Evolutionary conservation across 2,888 invertebrate genomes (phyloP).

Genomic region (Drosophila aldrichi): DNA sequence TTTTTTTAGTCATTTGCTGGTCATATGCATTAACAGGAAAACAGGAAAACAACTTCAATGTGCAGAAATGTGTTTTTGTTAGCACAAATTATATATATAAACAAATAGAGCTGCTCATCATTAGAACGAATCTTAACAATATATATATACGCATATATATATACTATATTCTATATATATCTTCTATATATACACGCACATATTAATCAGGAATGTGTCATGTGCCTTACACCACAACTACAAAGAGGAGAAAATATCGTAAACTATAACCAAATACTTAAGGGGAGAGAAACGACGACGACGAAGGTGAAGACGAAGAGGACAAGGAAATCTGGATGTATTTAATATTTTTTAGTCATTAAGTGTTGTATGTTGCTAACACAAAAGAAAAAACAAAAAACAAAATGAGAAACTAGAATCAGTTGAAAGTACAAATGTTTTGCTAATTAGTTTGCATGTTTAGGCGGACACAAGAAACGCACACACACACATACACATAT

Average conservation of each 20-base stretch:
- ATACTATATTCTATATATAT: conserved; percentile 25
- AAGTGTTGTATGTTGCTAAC: conserved; percentile 73
- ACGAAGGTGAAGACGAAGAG: neutral
- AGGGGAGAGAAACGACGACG: conserved; percentile 21
- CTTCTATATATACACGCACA: conserved; percentile 60
- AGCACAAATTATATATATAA: conserved; percentile 10
- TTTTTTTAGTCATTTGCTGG: conserved; percentile 77
- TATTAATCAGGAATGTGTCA: conserved; percentile 80
- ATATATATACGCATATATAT: neutral
- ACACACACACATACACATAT: conserved; percentile 30
- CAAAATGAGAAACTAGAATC: conserved; percentile 8
- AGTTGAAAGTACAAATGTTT: conserved; percentile 74
- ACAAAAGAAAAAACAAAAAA: conserved; percentile 7
- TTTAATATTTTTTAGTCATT: conserved; percentile 73
- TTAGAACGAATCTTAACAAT: conserved; percentile 7
- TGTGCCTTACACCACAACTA: conserved; percentile 65
- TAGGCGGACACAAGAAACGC: conserved; percentile 58
- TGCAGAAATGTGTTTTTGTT: conserved; percentile 10
- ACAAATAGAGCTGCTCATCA: conserved; percentile 10
- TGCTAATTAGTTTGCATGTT: conserved; percentile 68
- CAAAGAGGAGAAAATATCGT: conserved; percentile 27
- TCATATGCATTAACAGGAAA: conserved; percentile 59
- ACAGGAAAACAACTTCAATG: conserved; percentile 15
- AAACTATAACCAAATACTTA: conserved; percentile 68
- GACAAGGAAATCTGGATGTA: conserved; percentile 56